phyloP scores from a whole-genome alignment of 2,888 invertebrate species.

The Ornithoptera alexandrae region DNA sequence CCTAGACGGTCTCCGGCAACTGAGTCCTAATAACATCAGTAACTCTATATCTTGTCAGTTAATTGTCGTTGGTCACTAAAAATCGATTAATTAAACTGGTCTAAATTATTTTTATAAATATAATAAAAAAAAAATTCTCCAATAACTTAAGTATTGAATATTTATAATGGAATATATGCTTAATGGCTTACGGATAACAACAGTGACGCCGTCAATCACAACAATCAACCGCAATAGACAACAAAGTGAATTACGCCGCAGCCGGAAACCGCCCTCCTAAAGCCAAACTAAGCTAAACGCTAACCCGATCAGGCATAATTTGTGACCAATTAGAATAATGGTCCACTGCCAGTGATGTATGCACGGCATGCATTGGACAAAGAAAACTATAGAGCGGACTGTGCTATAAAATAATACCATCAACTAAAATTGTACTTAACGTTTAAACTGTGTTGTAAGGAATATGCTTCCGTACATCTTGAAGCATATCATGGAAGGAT shows the following conservation, averaged over 20 bases:
- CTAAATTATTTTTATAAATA: too few species aligned
- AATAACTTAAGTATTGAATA: background rate
- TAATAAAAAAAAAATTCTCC: too few species aligned
- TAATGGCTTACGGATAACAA: slow-evolving; percentile 13
- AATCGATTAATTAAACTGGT: too few species aligned
- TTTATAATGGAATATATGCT: slow-evolving; percentile 8
- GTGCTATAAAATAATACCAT: background rate
- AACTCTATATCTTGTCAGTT: too few species aligned
- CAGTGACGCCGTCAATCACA: slow-evolving; percentile 41
- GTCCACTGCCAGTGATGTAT: slow-evolving; percentile 72
- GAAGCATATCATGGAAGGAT: too few species aligned
- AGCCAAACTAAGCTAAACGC: slow-evolving; percentile 71
- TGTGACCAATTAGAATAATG: slow-evolving; percentile 81
- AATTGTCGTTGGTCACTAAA: too few species aligned
- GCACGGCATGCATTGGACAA: slow-evolving; percentile 57
- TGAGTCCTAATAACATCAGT: too few species aligned
- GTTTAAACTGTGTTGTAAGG: background rate
- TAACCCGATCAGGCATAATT: slow-evolving; percentile 80
- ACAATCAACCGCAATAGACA: slow-evolving; percentile 55
- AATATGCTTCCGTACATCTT: too few species aligned
- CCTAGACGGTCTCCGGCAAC: too few species aligned
- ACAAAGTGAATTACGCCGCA: slow-evolving; percentile 61
- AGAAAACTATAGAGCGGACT: slow-evolving; percentile 40
- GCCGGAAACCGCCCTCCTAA: slow-evolving; percentile 41
- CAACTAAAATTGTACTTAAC: background rate